Evolutionary conservation across 92 coral and sea anemone species (phyloP).

Genomic region (Zoanthus sansibaricus): DNA sequence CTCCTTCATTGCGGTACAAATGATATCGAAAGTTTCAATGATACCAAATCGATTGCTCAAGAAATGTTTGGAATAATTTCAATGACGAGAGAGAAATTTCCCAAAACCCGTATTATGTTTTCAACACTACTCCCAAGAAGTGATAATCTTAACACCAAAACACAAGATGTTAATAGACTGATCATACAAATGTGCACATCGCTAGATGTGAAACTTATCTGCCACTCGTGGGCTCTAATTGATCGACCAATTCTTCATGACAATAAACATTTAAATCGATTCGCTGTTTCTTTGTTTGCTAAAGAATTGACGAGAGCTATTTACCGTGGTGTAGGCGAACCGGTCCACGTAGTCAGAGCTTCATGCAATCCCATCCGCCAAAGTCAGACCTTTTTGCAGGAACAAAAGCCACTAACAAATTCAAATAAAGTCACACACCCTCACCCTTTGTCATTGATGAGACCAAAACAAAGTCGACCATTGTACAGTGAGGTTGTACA

Average conservation of each 20-base stretch:
- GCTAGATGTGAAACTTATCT: constrained; percentile 2
- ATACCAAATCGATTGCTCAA: neutral
- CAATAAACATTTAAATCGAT: constrained; percentile 38
- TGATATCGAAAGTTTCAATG: neutral
- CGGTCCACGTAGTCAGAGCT: neutral
- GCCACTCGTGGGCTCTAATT: constrained; percentile 1
- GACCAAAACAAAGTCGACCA: constrained; percentile 2
- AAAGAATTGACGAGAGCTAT: constrained; percentile 10
- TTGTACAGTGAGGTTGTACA: constrained; percentile 10
- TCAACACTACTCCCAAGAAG: constrained; percentile 32
- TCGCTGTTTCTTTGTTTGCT: constrained; percentile 25
- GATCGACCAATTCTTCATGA: constrained; percentile 7
- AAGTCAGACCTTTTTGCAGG: neutral
- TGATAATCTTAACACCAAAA: neutral
- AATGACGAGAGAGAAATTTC: neutral
- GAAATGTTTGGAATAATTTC: neutral
- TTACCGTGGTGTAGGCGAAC: constrained; percentile 13
- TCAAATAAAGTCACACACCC: neutral
- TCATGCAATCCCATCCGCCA: neutral
- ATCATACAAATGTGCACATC: neutral
- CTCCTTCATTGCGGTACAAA: constrained; percentile 14
- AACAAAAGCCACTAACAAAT: neutral
- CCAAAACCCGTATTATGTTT: neutral
- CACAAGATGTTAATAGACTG: neutral
- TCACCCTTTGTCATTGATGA: neutral